A percentile compares a stretch with the other conserved stretches of the same genome.
These are phyloP conservation scores for Galerucella nymphaeae DNA, from an alignment of 2,888 invertebrate genomes.

Conservation along the genomic window DNA sequence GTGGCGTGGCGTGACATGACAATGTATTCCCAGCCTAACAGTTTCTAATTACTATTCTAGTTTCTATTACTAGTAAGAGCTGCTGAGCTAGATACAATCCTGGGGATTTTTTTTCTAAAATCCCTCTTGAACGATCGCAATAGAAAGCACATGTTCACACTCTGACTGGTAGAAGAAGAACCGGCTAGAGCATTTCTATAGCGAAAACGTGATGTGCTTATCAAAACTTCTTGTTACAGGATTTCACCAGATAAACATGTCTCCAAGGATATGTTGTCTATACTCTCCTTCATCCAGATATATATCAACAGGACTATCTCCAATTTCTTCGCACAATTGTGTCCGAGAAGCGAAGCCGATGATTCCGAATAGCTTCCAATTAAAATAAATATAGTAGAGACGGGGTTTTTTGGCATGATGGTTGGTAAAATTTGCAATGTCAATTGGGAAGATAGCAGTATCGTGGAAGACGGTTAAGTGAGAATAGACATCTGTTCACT, in stretches of 20 bases:
- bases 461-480: too few relatives aligned
- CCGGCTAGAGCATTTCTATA: slow-evolving; percentile 33
- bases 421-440: not conserved
- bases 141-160: slow-evolving; percentile 34
- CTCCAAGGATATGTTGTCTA: slow-evolving; percentile 32
- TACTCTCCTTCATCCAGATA: slow-evolving; percentile 22
- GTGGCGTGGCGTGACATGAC: too few relatives aligned
- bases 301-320: slow-evolving; percentile 30
- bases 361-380: not conserved
- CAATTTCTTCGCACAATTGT: slow-evolving; percentile 7
- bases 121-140: slow-evolving; percentile 26
- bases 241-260: slow-evolving; percentile 39
- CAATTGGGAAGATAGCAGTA: not conserved
- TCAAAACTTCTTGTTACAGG: slow-evolving; percentile 33
- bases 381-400: not conserved
- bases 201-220: slow-evolving; percentile 40
- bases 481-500: too few relatives aligned
- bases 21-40: too few relatives aligned
- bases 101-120: slow-evolving; percentile 21
- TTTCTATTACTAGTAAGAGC: not conserved
- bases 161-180: slow-evolving; percentile 24
- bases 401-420: not conserved
- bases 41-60: too few relatives aligned
- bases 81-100: not conserved
- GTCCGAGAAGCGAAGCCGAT: not conserved